These are phyloP conservation scores for Dolichoris vasculosae DNA, from an alignment of 1,140 invertebrate species.

Conservation along the genomic window DNA sequence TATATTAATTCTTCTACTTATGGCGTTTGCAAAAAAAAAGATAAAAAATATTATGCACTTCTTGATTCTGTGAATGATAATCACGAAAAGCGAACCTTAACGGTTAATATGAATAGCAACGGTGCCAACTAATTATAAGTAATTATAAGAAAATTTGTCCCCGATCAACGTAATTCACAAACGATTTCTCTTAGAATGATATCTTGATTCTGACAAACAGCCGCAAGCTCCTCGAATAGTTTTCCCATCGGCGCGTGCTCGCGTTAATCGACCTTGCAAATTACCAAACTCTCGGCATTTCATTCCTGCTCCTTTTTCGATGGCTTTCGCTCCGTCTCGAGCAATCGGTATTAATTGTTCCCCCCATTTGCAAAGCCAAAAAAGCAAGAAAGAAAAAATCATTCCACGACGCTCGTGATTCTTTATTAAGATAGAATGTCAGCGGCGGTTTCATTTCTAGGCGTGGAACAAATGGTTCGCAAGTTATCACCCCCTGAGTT, in stretches of 20 bases:
- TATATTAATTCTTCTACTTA: too few relatives aligned
- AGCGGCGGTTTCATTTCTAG: constrained; percentile 69
- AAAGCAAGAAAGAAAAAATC: constrained; percentile 42
- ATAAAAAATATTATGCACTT: too few relatives aligned
- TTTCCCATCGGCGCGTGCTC: not conserved
- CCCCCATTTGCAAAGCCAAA: constrained; percentile 24
- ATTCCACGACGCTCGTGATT: constrained; percentile 61
- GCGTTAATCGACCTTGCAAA: constrained; percentile 46
- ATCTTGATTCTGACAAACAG: constrained; percentile 31
- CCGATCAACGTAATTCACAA: not conserved
- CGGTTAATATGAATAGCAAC: too few relatives aligned
- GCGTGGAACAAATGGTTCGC: constrained; percentile 72
- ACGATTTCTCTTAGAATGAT: not conserved
- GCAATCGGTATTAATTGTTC: constrained; percentile 64
- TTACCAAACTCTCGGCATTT: constrained; percentile 19
- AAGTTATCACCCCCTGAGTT: constrained; percentile 68
- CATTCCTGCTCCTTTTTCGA: not conserved
- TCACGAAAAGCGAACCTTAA: too few relatives aligned
- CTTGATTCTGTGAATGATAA: too few relatives aligned
- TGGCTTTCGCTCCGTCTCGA: not conserved
- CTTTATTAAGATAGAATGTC: constrained; percentile 72
- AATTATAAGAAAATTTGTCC: not conserved
- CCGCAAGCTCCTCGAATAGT: not conserved
- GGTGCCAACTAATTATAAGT: too few relatives aligned
- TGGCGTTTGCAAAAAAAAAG: too few relatives aligned